Base-by-base conservation (phyloP, 2,113 vertebrate species). In the Peucedramus taeniatus region DNA sequence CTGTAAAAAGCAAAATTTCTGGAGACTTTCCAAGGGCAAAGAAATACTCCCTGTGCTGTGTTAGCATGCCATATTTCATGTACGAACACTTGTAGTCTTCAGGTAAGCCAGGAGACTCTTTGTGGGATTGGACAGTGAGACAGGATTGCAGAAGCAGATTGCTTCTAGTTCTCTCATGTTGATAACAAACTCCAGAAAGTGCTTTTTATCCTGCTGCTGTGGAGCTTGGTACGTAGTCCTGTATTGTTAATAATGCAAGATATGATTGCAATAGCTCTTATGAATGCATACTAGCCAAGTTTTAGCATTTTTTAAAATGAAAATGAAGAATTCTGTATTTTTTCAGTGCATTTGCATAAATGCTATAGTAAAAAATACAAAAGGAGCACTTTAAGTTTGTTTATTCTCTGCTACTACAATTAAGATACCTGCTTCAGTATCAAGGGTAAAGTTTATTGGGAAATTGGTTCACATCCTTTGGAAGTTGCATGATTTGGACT, bases 191-290 rank as follows among this genome's bases (percentile, higher is more conserved):
- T 64, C 57, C 1, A 8, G 54, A 65, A 85, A 79, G 39, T 33
- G 57, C 33, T 27, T 75, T 79, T 97, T 90, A 39, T 49, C 50
- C 75, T 90, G 79, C 64, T 84, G 70, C 42, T 68, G 37, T 65
- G n/a, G 70, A 79, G 49, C 42, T 88, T 72, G 64, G 35, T 89
- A 54, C 31, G 26, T 76, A 69, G 70, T 44, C 61, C 33, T 49
- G 11, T 66, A 76, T 40, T 87, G 21, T 94, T 96, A 87, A 44
- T 84, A 95, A 95, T 42, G 49, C n/a, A 91, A 76, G 92, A 69
- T 87, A 50, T 51, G 63, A 61, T 39, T 89, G 61, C 5, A 10
- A 1, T 51, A 79, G 56, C 79, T 65, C 68, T 93, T 93, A 57
- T 53, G 44, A 93, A 45, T 91, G 65, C 53, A 35, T 35, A 15